Evolutionary conservation across 2,888 invertebrate genomes (phyloP).

Genomic region (Hypomecis punctinalis): DNA sequence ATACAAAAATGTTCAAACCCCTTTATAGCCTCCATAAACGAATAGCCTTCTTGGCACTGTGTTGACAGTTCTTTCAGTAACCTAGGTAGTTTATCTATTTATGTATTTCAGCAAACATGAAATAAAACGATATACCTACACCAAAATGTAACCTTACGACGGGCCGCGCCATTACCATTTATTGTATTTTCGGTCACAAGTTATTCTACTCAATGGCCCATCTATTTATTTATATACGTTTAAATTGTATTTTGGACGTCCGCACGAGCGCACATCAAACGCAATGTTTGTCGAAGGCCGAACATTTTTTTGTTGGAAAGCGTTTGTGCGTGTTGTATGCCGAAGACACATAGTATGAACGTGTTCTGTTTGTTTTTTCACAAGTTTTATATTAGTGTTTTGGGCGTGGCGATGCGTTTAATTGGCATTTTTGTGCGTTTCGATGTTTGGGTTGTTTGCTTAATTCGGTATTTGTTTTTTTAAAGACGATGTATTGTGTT

Average conservation of each 20-base stretch:
- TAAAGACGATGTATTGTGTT: neutral
- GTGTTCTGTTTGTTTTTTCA: conserved; percentile 35
- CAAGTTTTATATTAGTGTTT: conserved; percentile 33
- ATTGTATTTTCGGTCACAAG: conserved; percentile 25
- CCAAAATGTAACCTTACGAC: conserved; percentile 17
- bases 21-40: no score
- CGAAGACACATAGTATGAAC: conserved; percentile 33
- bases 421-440: conserved; percentile 41
- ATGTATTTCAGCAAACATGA: neutral
- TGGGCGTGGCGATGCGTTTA: conserved; percentile 35
- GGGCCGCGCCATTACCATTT: conserved; percentile 17
- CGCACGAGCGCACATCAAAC: conserved; percentile 33
- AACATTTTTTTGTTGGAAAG: conserved; percentile 25
- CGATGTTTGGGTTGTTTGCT: conserved; percentile 8
- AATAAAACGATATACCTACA: conserved; percentile 1
- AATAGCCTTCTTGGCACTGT: no score
- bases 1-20: no score
- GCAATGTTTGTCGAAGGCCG: conserved; percentile 28
- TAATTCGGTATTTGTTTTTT: conserved; percentile 12
- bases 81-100: neutral
- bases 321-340: conserved; percentile 31
- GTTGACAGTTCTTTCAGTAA: no score
- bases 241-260: conserved; percentile 30
- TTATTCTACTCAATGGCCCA: conserved; percentile 32
- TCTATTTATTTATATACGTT: conserved; percentile 36